Evolutionary conservation across 2,113 vertebrate species (phyloP).

Genomic region (Halcyon senegalensis): DNA sequence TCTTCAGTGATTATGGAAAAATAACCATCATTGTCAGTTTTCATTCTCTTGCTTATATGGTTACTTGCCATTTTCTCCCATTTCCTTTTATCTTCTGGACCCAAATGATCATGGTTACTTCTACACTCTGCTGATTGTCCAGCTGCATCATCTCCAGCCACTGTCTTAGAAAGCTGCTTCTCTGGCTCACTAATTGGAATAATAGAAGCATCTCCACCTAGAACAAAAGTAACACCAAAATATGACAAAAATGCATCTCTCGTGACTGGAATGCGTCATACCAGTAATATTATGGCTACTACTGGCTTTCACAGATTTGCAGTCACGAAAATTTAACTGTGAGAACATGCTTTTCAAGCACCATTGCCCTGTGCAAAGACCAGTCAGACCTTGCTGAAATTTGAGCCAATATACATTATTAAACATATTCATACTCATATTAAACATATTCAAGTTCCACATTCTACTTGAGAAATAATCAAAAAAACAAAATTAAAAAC

Average conservation of each 20-base stretch:
- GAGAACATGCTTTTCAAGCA: neutral
- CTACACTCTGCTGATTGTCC: neutral
- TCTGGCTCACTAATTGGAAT: slow-evolving; percentile 80
- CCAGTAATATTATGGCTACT: neutral
- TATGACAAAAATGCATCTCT: neutral
- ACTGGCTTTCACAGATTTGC: neutral
- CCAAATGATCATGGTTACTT: neutral
- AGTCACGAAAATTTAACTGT: neutral
- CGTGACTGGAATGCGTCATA: neutral
- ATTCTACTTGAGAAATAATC: neutral
- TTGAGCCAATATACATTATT: neutral
- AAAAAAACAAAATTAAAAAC: neutral
- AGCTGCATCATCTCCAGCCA: slow-evolving; percentile 7
- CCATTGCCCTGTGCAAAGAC: neutral
- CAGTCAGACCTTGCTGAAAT: neutral
- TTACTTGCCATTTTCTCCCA: neutral
- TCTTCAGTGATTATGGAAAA: neutral
- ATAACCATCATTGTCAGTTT: neutral
- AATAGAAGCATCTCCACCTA: slow-evolving; percentile 96
- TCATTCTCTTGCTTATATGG: slow-evolving; percentile 60
- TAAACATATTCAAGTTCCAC: neutral
- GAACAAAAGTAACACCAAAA: neutral
- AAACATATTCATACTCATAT: no score
- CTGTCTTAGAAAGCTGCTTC: slow-evolving; percentile 72
- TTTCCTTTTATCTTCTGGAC: slow-evolving; percentile 46